Evolutionary conservation across 2,113 vertebrate species (phyloP), one percentile per base, ranked within the genome.

Genomic region (Colaptes auratus): DNA sequence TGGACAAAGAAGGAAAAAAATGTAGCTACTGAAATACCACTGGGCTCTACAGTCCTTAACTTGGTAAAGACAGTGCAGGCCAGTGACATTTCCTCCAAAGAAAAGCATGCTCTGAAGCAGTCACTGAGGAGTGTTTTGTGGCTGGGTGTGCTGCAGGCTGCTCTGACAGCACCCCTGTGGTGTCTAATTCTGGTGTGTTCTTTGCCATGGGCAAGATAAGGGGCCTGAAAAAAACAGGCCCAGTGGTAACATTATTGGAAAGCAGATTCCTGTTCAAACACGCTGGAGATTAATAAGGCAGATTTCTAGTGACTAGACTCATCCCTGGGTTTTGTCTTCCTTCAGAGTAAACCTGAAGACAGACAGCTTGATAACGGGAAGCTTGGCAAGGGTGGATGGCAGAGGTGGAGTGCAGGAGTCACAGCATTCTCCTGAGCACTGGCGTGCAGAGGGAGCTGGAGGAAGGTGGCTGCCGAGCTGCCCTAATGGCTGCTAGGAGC

Each of bases 201-300:
- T 80, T 85, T 88, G 71, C 94, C 77, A 77, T 48, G 77, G 82
- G 79, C 36, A 0, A 94, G 82, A 42, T 31, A 74, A 66, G 25
- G 71, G 82, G 66, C 17, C 35, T 83, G 65, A 90, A 83, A 83
- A 93, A 93, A 92, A 0, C 81, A 95, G 84, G 66, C 55, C 91
- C 64, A 92, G 60, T 71, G 71, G 89, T 87, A 96, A 91, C 31
- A 67, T 91, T 96, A 94, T 93, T 95, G 96, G 93, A 96, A 96
- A 96, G 94, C 92, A 96, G 85, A 96, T 69, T 93, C 95, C 52
- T 96, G 94, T 91, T 95, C 67, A 80, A 95, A 95, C 95, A 96
- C 70, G 92, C 82, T 85, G 1, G 9, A 96, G 92, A 95, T 96
- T 59, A 94, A 67, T 61, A 48, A 88, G 7, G 77, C 8, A 95